Base-by-base conservation (phyloP, 2,113 vertebrate genomes). In the Oceanites oceanicus region DNA sequence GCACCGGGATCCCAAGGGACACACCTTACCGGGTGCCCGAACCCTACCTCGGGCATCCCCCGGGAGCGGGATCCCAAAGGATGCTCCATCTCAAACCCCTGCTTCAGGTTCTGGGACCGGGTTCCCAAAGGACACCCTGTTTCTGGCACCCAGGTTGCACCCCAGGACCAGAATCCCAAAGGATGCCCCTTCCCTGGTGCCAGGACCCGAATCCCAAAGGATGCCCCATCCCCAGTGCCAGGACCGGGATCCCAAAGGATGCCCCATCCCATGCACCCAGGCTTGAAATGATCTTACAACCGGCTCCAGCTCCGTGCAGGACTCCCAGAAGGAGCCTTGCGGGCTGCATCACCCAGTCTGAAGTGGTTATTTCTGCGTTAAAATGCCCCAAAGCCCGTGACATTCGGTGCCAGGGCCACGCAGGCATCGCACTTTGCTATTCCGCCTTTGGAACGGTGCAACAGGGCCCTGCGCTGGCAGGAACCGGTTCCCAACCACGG, bases 401-500 rank as follows among this genome's bases (percentile, higher is more conserved):
- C 9, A 6, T 2, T 10, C 58, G 3, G 55, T 0, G 18, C 58
- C 44, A 11, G 71, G 50, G 42, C 45, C 27, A 1, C 0, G 7
- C 53, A 26, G 32, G 47, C 52, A 32, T 7, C 22, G 0, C 42
- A 0, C 34, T 8, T 3, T 0, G 11, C 56, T 0, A 0, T 16
- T 21, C 7, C 16, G 47, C 11, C 34, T 13, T 6, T 0, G 2
- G 66, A 58, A 45, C 0, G 5, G 32, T 8, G 62, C 18, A 2
- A 6, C 0, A 4, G 50, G 47, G 42, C 56, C 3, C 0, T 2
- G 49, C 0, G 0, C 15, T 11, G 15, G 5, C 71, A 22, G 56
- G 58, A 29, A 27, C 12, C 8, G 0, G 1, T 9, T 70, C 87
- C 80, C 80, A 47, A 0, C 14, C 27, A 2, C 1, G 0, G 56